Evolutionary conservation across 2,797 vertebrate species (phyloP).

Genomic region (Orientallactaga sibirica): DNA sequence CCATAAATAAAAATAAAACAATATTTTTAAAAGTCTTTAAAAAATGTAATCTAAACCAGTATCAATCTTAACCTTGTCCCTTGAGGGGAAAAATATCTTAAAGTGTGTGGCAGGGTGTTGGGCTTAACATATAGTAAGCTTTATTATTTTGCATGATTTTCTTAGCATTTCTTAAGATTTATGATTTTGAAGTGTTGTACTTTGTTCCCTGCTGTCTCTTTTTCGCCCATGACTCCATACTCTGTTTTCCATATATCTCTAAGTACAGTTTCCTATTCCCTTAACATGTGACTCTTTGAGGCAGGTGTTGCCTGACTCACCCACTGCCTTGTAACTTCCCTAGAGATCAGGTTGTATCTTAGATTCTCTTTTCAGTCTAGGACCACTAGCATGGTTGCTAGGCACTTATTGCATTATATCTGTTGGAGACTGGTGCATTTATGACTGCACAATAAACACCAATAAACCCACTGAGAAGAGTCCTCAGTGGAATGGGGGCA

Average conservation of each 20-base stretch:
- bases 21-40: neutral
- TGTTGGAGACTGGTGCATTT: neutral
- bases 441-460: no score
- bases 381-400: neutral
- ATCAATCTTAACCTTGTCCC: neutral
- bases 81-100: neutral
- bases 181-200: neutral
- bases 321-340: neutral
- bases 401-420: fast-evolving
- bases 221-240: neutral
- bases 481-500: no score
- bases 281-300: neutral
- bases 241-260: neutral
- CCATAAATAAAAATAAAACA: no score
- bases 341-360: neutral
- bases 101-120: neutral
- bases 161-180: neutral
- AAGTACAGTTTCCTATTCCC: fast-evolving
- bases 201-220: neutral
- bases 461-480: no score
- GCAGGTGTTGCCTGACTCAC: neutral
- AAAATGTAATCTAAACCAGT: neutral
- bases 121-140: neutral
- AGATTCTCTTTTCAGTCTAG: neutral
- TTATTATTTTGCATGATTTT: neutral